Base-by-base conservation (phyloP, 2,113 vertebrate genomes). In the Syngnathus typhle region DNA sequence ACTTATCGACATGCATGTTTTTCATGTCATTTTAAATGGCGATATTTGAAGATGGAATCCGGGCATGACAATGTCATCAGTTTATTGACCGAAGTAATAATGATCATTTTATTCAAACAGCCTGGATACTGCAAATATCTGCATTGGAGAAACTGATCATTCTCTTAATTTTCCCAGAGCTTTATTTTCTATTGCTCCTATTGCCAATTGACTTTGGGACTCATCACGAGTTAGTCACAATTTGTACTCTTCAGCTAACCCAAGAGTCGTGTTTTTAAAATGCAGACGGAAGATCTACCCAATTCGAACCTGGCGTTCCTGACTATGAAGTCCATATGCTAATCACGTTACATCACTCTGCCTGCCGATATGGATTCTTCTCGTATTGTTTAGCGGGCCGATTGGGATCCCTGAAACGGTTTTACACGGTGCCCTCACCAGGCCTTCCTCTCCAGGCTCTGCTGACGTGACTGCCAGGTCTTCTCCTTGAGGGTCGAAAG, bases 401-500 rank as follows among this genome's bases (percentile, higher is more conserved):
- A 32, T 32, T 32, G 27, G 27, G 3, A 32, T 32, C 27, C 13
- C 16, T 49, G 1, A 49, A 19, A 18, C 44, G 27, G 27, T 32
- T 32, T 32, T 32, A 32, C 0, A 3, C 27, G 38, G 18, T 58
- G 4, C 18, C 38, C 95, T 93, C 88, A 99, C 97, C 95, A 99
- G 83, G 77, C 96, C 97, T 71, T 97, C 96, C 85, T 98, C 95
- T 77, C 93, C 95, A 0, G 93, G 91, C 86, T 92, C 93, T 54
- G 93, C 88, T 21, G 93, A 94, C 52, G 95, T 98, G 65, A 98
- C 91, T 7, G 94, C 95, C 71, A 98, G 88, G 79, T 99, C 95
- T 75, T 89, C 91, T 80, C 96, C 95, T 52, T 88, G 92, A 76
- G 93, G 89, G 90, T 95, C 93, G 19, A 91, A 92, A 75, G 96